Evolutionary conservation across 1,140 invertebrate species (phyloP), one percentile per base, ranked within the genome.

Genomic region (Doryteuthis pealeii): DNA sequence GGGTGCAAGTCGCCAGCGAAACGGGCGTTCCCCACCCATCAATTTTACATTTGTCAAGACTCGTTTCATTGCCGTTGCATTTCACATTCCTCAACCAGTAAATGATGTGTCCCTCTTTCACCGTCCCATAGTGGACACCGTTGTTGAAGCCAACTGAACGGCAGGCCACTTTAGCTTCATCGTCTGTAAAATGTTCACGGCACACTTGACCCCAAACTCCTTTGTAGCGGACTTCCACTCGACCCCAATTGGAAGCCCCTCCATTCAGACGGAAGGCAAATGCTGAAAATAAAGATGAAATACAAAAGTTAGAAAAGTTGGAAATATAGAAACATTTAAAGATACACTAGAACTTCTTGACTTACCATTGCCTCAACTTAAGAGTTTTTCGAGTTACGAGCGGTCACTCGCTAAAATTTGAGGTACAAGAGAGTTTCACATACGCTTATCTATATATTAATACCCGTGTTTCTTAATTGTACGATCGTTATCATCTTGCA

Each of bases 181-280:
- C 89, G n/a, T 90, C 84, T 33, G 90, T 90, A 76, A 94, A 94
- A 81, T 93, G 92, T 80, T 93, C 92, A 78, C 93, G 92, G 81
- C 93, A 94, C 15, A 94, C 89, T 2, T 92, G 93, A 1, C 93
- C 93, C 93, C 93, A 94, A 2, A 92, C 89, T 5, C 92, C 93
- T 76, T 91, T 90, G 79, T 92, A 90, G 74, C 89, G 89, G 0
- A 94, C 89, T 87, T 94, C 93, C 0, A 94, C 87, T 62, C 92
- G 87, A 1, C 93, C 93, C 84, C 92, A 90, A 30, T 87, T 86
- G 1, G 71, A 40, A 18, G 78, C 89, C 31, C 92, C 92, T 67
- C 91, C 91, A 4, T 87, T 89, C 40, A 93, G 80, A 33, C 93
- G 89, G n/a, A 93, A 85, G 22, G 76, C 78, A 71, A 78, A 71